Evolutionary conservation across 2,888 invertebrate genomes (phyloP).

Genomic region (Lycocerus yunnanus): DNA sequence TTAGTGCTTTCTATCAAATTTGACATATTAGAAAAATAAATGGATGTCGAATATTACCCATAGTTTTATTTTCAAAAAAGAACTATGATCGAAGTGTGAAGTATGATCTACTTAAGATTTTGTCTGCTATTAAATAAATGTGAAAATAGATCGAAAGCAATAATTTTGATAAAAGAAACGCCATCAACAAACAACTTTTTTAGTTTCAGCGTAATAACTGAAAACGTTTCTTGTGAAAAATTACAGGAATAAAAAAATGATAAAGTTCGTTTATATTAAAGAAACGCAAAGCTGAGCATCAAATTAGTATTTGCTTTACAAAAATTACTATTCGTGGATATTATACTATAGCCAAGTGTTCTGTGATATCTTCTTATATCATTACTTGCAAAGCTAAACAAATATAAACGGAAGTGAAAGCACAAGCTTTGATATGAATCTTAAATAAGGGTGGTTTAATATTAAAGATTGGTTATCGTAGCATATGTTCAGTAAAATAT

Average conservation of each 20-base stretch:
- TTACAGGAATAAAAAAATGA: background rate
- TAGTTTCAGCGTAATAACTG: constrained; percentile 9
- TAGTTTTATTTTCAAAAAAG: background rate
- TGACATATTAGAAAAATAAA: background rate
- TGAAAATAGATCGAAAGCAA: constrained; percentile 21
- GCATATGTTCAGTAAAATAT: background rate
- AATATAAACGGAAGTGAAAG: background rate
- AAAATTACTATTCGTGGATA: background rate
- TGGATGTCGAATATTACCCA: background rate
- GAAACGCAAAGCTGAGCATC: background rate
- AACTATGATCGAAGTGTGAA: constrained; percentile 1
- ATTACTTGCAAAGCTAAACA: background rate
- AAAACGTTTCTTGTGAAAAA: background rate
- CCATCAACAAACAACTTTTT: constrained; percentile 15
- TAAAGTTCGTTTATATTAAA: background rate
- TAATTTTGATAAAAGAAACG: constrained; percentile 21
- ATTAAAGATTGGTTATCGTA: constrained; percentile 1
- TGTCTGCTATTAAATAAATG: constrained; percentile 21
- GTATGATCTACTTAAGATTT: constrained; percentile 17
- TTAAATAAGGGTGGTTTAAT: constrained; percentile 1
- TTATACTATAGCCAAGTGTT: background rate
- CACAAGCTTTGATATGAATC: background rate
- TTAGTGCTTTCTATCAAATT: background rate
- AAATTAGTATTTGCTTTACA: background rate
- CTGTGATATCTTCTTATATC: background rate